These are phyloP conservation scores for Petrophora chlorosata DNA, from an alignment of 2,888 invertebrate species.

Conservation along the genomic window DNA sequence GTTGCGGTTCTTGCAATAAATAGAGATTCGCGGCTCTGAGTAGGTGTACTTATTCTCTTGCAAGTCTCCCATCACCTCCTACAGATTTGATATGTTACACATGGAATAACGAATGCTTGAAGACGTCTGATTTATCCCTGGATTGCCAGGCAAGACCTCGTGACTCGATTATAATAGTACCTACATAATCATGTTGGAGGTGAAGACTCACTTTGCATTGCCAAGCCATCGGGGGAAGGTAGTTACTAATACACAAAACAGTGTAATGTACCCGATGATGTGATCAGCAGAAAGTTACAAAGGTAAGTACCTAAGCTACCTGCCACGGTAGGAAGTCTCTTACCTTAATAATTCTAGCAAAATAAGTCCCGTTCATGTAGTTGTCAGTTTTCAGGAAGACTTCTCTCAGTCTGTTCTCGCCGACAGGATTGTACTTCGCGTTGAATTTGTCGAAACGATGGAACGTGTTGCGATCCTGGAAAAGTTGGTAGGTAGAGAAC, in stretches of 20 bases:
- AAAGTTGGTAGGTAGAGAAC: slow-evolving; percentile 79
- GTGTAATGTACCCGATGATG: too few species aligned
- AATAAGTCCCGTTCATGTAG: slow-evolving; percentile 97
- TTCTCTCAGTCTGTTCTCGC: slow-evolving; percentile 96
- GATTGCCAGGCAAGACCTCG: too few species aligned
- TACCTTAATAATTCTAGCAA: slow-evolving; percentile 95
- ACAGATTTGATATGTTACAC: neutral
- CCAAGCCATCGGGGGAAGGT: too few species aligned
- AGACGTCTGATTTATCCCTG: too few species aligned
- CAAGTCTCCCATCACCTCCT: slow-evolving; percentile 96
- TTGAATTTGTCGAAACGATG: slow-evolving; percentile 99
- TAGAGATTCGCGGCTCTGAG: slow-evolving; percentile 95
- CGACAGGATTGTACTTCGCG: slow-evolving; percentile 99
- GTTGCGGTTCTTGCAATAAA: slow-evolving; percentile 94
- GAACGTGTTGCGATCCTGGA: slow-evolving; percentile 96
- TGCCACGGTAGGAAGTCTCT: too few species aligned
- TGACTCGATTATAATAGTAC: too few species aligned
- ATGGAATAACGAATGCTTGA: too few species aligned
- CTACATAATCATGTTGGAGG: too few species aligned
- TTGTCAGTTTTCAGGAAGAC: slow-evolving; percentile 99
- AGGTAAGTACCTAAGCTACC: too few species aligned
- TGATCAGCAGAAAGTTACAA: too few species aligned
- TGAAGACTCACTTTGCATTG: too few species aligned
- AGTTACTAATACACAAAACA: too few species aligned
- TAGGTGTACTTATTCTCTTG: slow-evolving; percentile 99